These are phyloP conservation scores for Sipha maydis DNA, from an alignment of 2,888 invertebrate genomes.

Conservation along the genomic window DNA sequence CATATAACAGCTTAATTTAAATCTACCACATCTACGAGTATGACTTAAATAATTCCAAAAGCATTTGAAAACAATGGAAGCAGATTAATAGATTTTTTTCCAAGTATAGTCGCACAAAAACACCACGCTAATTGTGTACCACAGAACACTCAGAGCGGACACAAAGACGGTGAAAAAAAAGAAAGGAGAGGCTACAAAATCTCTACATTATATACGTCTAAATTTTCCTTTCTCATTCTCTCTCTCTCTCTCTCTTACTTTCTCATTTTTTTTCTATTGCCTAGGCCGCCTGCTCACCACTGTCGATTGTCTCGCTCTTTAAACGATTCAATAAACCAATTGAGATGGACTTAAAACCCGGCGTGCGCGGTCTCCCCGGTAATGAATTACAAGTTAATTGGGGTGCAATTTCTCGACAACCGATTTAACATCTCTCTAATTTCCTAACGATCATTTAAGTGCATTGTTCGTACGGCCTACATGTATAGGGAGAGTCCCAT, in stretches of 20 bases:
- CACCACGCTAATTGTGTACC: slow-evolving; percentile 52
- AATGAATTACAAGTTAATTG: slow-evolving; percentile 72
- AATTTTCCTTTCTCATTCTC: neutral
- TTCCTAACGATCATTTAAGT: slow-evolving; percentile 66
- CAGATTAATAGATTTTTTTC: slow-evolving; percentile 57
- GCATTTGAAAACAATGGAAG: slow-evolving; percentile 49
- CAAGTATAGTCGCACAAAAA: slow-evolving; percentile 56
- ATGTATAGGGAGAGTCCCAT: slow-evolving; percentile 47
- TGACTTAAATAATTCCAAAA: slow-evolving; percentile 52
- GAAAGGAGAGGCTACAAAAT: slow-evolving; percentile 29
- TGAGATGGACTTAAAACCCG: slow-evolving; percentile 61
- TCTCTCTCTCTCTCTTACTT: slow-evolving; percentile 17
- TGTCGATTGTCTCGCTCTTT: slow-evolving; percentile 46
- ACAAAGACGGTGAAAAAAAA: slow-evolving; percentile 38
- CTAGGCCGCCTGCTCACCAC: slow-evolving; percentile 18
- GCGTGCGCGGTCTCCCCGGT: slow-evolving; percentile 56
- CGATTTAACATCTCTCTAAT: slow-evolving; percentile 65
- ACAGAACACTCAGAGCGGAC: slow-evolving; percentile 45
- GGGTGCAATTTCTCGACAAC: slow-evolving; percentile 70
- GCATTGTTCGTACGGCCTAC: slow-evolving; percentile 66
- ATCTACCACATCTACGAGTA: slow-evolving; percentile 27
- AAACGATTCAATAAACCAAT: slow-evolving; percentile 62
- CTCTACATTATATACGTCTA: slow-evolving; percentile 14
- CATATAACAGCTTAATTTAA: slow-evolving; percentile 43
- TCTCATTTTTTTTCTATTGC: neutral